Base-by-base conservation (phyloP, 2,888 invertebrate genomes). In the Trachelus tabidus region DNA sequence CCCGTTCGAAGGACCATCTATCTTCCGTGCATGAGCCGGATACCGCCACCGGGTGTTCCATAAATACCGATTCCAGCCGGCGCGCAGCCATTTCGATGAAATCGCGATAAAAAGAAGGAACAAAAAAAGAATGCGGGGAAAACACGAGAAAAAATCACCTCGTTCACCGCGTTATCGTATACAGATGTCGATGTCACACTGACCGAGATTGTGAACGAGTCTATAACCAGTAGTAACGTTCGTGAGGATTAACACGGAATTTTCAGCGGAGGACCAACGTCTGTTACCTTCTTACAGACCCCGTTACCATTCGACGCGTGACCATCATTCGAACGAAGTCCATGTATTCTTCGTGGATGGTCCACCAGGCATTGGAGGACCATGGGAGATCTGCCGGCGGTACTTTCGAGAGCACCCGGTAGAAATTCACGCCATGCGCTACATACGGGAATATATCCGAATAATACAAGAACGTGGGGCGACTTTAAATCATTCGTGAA, bases 401-500 rank as follows among this genome's bases (percentile, higher is more conserved):
- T 81, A 86, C 82, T 85, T 85, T 78, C 75, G 68, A 34, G 75
- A 78, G 56, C 76, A 79, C 77, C 77, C 74, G 73, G 79, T 81
- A 81, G 82, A 79, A 82, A 84, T 82, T 84, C 85, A 33, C 34
- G 77, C 78, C 81, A 35, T 80, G 80, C 73, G 77, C 79, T 77
- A 77, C 82, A 77, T 79, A 80, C 81, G 80, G 78, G 80, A 82
- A 84, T 78, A 77, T 80, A 80, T 80, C 80, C 82, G 79, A 81
- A 83, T 81, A 82, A 83, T 79, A 82, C 77, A 76, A 79, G 78
- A 80, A 82, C 83, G 83, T 82, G 83, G 77, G 81, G 75, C 74
- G 81, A 81, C 82, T 83, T 34, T 77, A 80, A 84, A 84, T 82
- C 82, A 83, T 82, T 82, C 76, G 80, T 76, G 80, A 79, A 81